Conservation (phyloP, 2,797 vertebrate species). For the Nothura maculosa region DNA sequence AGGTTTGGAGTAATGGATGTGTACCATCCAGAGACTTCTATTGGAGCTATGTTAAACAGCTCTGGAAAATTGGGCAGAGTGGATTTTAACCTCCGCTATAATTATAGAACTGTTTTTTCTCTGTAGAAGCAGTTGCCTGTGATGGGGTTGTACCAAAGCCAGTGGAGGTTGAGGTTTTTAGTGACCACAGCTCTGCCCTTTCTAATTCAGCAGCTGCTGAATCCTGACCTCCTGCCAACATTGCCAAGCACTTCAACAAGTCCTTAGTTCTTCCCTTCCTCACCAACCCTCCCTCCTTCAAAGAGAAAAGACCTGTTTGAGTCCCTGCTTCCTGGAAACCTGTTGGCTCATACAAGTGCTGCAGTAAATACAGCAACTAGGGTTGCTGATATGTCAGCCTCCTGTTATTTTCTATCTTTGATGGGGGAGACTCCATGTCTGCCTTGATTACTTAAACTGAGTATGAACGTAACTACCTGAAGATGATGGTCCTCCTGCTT, state of each 20-base stretch:
- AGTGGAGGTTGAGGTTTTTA: background rate
- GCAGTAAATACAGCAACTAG: too few relatives aligned
- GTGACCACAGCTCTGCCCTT: background rate
- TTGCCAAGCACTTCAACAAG: background rate
- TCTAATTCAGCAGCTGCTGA: background rate
- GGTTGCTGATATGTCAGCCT: background rate
- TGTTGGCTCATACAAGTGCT: background rate
- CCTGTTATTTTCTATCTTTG: background rate
- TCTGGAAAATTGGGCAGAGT: background rate
- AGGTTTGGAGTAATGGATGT: background rate
- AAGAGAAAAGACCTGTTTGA: background rate
- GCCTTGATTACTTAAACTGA: background rate
- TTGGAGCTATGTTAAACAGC: background rate
- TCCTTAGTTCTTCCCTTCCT: background rate
- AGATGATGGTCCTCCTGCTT: background rate
- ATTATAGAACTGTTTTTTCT: background rate
- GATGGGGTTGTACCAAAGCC: background rate
- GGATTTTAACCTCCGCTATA: background rate
- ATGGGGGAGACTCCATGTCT: too few relatives aligned
- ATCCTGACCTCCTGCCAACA: background rate
- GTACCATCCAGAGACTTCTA: background rate
- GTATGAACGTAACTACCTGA: rapidly evolving
- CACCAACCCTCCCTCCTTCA: too few relatives aligned
- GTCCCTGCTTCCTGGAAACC: background rate
- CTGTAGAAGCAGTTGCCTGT: background rate